phyloP scores from a whole-genome alignment of 2,797 vertebrate genomes.

The Neopelma chrysocephalum region DNA sequence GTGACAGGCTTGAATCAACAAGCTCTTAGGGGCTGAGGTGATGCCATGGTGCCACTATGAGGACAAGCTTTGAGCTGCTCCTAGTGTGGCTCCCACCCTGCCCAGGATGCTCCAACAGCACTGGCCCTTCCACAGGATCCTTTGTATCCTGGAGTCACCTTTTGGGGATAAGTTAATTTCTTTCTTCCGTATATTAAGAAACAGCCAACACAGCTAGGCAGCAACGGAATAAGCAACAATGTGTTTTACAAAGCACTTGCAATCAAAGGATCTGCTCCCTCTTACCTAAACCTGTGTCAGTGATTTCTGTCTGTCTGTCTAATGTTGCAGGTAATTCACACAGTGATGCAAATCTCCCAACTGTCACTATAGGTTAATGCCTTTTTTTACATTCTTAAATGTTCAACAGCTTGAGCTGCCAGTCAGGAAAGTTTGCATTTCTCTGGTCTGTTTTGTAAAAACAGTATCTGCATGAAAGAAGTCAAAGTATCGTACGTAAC shows the following conservation, averaged over 20 bases:
- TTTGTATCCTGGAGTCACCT: not conserved
- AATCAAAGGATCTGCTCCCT: not conserved
- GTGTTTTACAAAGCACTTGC: not conserved
- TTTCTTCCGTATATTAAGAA: not conserved
- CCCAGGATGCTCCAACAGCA: fast-evolving
- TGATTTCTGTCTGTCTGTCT: not conserved
- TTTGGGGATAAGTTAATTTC: not conserved
- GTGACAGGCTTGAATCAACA: not conserved
- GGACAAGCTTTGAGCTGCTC: not conserved
- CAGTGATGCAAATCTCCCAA: not conserved
- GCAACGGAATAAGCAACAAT: not conserved
- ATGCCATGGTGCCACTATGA: not conserved
- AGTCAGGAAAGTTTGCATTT: not conserved
- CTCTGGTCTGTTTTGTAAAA: constrained; percentile 4
- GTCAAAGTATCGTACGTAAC: not conserved
- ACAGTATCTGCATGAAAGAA: not conserved
- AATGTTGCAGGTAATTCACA: not conserved
- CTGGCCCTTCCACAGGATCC: not conserved
- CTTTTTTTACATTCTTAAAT: not conserved
- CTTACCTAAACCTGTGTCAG: not conserved
- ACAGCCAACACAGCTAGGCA: not conserved
- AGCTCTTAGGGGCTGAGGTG: not conserved
- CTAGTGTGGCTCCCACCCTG: not conserved
- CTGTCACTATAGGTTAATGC: not conserved
- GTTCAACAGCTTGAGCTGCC: not conserved